phyloP scores from a whole-genome alignment of 2,797 vertebrate species.

The Gambusia yucatana region DNA sequence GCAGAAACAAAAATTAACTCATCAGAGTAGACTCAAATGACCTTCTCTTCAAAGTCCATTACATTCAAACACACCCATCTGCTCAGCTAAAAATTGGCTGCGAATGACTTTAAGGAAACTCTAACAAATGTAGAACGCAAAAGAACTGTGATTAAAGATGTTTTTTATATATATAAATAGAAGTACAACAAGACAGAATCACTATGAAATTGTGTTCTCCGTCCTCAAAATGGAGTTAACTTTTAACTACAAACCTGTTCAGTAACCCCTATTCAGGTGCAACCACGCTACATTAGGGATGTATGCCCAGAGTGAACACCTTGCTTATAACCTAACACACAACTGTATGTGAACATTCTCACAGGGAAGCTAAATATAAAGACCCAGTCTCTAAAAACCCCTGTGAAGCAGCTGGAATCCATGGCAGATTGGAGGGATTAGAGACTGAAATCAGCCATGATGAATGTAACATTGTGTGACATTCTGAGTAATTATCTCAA shows the following conservation, averaged over 20 bases:
- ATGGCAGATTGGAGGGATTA: constrained; percentile 73
- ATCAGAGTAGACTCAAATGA: constrained; percentile 65
- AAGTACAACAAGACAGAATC: constrained; percentile 25
- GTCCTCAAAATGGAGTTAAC: background rate
- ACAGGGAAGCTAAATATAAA: constrained; percentile 30
- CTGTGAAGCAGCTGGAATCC: constrained; percentile 70
- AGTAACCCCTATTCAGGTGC: constrained; percentile 5
- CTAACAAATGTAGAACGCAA: constrained; percentile 75
- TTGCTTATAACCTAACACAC: constrained; percentile 9
- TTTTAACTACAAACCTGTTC: constrained; percentile 1
- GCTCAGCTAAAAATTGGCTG: constrained; percentile 66
- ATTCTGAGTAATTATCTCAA: constrained; percentile 79
- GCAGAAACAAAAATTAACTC: constrained; percentile 51
- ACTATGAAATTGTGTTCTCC: constrained; percentile 23
- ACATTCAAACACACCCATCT: constrained; percentile 67
- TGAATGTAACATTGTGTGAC: constrained; percentile 72
- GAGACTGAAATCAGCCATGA: constrained; percentile 64
- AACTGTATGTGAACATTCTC: constrained; percentile 4
- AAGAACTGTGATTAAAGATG: constrained; percentile 76
- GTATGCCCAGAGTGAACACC: constrained; percentile 7
- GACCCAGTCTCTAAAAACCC: constrained; percentile 36
- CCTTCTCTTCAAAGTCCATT: constrained; percentile 57
- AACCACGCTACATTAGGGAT: constrained; percentile 3
- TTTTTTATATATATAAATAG: constrained; percentile 32
- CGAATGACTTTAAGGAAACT: constrained; percentile 80